Base-by-base conservation (phyloP, 2,113 vertebrate genomes). In the Scomber scombrus region DNA sequence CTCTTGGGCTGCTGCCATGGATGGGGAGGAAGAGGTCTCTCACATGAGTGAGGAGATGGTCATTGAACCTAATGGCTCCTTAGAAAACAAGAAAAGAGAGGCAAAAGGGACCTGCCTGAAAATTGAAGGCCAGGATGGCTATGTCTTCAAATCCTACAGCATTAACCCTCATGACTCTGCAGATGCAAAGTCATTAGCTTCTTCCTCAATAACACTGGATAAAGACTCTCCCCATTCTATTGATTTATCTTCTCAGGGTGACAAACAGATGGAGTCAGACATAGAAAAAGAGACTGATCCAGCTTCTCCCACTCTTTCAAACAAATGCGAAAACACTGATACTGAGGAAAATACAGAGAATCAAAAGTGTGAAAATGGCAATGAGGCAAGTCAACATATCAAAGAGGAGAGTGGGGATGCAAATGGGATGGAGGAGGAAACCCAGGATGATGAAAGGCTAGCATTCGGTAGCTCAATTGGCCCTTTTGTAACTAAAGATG, bases 401-500 rank as follows among this genome's bases (percentile, higher is more conserved):
- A 96, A 95, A 85, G 89, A 89, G 11, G 95, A 96, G 63, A 68
- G 64, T 5, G 80, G 18, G 46, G 89, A 89, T 43, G 71, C 85
- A 47, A 96, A 95, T 86, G 94, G 92, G 16, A 72, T 94, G 71
- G 95, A 92, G 73, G 95, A 96, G 16, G 96, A 95, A 55, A 87
- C 92, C 10, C 94, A 95, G 0, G 96, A 96, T 26, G 96, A 96
- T 40, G 96, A 95, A 61, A 96, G 93, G 70, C 89, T 93, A 1
- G 92, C 92, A 77, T 95, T 95, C 68, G 85, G 92, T 29, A 93
- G 84, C 78, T 93, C 95, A 4, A 49, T 96, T 3, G 95, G 95
- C 57, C 95, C 93, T 74, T 95, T 94, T 63, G 78, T 94, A 62
- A 94, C 95, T n/a, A 84, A 93, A 57, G 96, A 97, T 75, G 93